Conservation (phyloP, 1,140 invertebrate species). For the Drosophila gunungcola region DNA sequence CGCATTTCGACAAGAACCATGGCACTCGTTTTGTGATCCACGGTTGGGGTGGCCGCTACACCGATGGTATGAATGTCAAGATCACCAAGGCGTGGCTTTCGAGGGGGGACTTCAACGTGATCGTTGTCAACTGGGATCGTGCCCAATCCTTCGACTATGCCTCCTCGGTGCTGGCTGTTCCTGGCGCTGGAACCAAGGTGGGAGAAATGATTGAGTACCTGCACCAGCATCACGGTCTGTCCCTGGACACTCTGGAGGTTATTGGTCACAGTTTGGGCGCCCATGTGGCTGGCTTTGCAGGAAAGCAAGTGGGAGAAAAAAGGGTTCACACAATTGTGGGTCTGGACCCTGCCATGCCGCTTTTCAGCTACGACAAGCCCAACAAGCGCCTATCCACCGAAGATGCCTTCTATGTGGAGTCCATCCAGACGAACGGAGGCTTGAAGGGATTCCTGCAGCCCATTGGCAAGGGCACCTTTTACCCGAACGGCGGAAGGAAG, state of each 20-base stretch:
- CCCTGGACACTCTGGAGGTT: slow-evolving; percentile 44
- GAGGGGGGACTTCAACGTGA: slow-evolving; percentile 85
- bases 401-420: slow-evolving; percentile 78
- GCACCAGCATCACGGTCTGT: slow-evolving; percentile 64
- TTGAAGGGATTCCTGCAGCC: slow-evolving; percentile 85
- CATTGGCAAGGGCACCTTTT: slow-evolving; percentile 85
- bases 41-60: slow-evolving; percentile 56
- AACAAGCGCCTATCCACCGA: slow-evolving; percentile 80
- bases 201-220: slow-evolving; percentile 75
- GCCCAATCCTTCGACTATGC: slow-evolving; percentile 84
- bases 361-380: slow-evolving; percentile 69
- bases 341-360: slow-evolving; percentile 85
- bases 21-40: slow-evolving; percentile 73
- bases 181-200: slow-evolving; percentile 84
- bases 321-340: slow-evolving; percentile 75
- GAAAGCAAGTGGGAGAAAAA: slow-evolving; percentile 67
- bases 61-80: slow-evolving; percentile 35
- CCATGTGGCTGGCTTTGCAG: slow-evolving; percentile 86
- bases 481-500: slow-evolving; percentile 85
- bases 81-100: slow-evolving; percentile 85
- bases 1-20: slow-evolving; percentile 60
- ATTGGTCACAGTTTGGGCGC: slow-evolving; percentile 85
- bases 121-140: slow-evolving; percentile 86
- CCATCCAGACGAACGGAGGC: slow-evolving; percentile 87
- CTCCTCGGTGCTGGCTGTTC: slow-evolving; percentile 85